Base-by-base conservation (phyloP, 2,888 invertebrate species). In the Lepeophtheirus nordmannii region DNA sequence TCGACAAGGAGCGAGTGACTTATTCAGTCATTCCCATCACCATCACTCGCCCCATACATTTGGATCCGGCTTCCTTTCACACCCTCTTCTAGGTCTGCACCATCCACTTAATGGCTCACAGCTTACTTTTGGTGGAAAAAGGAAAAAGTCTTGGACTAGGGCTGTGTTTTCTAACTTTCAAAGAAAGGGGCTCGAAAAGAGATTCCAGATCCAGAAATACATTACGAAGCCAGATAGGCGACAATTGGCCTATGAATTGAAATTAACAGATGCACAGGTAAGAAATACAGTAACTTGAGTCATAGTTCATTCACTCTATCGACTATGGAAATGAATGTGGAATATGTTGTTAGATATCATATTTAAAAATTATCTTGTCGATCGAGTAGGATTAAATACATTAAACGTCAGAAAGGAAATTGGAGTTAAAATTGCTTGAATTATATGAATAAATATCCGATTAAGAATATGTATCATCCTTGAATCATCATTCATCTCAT, bases 111-210 rank as follows among this genome's bases (percentile, higher is more conserved):
- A 14, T n/a, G 53, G 17, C 53, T 46, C 60, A 1, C 60, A 60
- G 14, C 60, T 60, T 22, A 60, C 60, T 20, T 30, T 20, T 30
- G 40, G 20, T 20, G 65, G 65, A 22, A 65, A 91, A 73, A 78
- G 91, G 68, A 93, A 93, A 74, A 81, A 92, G 37, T 90, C 92
- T 0, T 94, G 93, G 93, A 92, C 92, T 0, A 80, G 93, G 63
- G 93, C 93, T 0, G 93, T 94, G 0, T 94, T 94, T 75, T 92
- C 91, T 73, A 90, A 91, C 74, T 79, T 93, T 3, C 93, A 94
- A 74, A 77, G 93, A n/a, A 93, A 93, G 74, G 93, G 93, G 0
- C 78, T 94, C 67, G 93, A 94, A 77, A 82, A 89, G 70, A 79
- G 92, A 71, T 94, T 94, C 75, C 88, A 90, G 73, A 82, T 92